Evolutionary conservation across 2,888 invertebrate species (phyloP).

Genomic region (Pheosia gnoma): DNA sequence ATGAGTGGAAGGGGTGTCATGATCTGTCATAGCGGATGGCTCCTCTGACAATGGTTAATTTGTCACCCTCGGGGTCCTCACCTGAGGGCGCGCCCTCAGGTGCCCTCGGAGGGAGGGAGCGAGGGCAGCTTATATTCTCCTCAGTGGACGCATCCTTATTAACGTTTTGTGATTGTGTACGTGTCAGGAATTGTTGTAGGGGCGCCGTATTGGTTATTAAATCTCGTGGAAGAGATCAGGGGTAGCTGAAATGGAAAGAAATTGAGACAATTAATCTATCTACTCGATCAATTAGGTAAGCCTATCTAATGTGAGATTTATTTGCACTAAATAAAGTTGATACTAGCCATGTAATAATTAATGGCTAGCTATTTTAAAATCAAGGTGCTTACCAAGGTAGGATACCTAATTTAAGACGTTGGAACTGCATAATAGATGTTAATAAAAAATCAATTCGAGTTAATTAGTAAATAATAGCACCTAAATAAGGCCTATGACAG

Average conservation of each 20-base stretch:
- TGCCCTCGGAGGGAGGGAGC: not conserved
- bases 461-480: no score
- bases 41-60: constrained; percentile 34
- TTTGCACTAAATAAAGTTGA: no score
- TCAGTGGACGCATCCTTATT: constrained; percentile 6
- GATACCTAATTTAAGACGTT: no score
- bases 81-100: constrained; percentile 33
- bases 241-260: not conserved
- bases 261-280: not conserved
- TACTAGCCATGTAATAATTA: no score
- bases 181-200: not conserved
- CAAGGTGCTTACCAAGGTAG: no score
- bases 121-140: not conserved
- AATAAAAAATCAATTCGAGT: no score
- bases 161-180: constrained; percentile 9
- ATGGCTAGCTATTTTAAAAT: no score
- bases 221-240: not conserved
- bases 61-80: constrained; percentile 28
- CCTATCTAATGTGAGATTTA: no score
- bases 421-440: no score
- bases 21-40: constrained; percentile 22
- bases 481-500: no score
- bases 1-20: constrained; percentile 31
- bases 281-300: no score
- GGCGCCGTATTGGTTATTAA: not conserved